Evolutionary conservation across 2,888 invertebrate species (phyloP).

Genomic region (Leucophenga montana): DNA sequence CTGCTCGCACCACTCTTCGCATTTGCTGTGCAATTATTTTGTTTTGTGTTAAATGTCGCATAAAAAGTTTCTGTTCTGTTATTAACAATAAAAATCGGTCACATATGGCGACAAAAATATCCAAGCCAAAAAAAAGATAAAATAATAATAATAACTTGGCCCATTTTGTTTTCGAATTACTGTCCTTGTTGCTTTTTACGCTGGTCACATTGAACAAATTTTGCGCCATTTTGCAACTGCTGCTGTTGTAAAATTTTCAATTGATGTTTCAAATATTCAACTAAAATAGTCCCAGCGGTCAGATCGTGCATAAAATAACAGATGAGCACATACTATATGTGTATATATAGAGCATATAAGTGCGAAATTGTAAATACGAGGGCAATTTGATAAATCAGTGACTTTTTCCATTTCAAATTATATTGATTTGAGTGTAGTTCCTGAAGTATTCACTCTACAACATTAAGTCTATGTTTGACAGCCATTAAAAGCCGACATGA

Average conservation of each 20-base stretch:
- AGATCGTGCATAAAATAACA: constrained; percentile 32
- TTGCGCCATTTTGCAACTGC: background rate
- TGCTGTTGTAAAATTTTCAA: constrained; percentile 9
- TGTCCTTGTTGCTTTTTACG: background rate
- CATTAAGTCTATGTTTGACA: too few relatives aligned
- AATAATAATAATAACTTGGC: constrained; percentile 3
- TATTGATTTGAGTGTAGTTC: too few relatives aligned
- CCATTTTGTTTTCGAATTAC: background rate
- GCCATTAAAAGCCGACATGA: too few relatives aligned
- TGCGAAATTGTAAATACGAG: background rate
- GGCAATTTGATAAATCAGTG: too few relatives aligned
- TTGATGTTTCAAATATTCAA: constrained; percentile 17
- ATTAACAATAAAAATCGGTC: constrained; percentile 60
- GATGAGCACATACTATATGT: constrained; percentile 7
- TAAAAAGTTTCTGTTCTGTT: constrained; percentile 14
- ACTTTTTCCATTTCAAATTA: too few relatives aligned
- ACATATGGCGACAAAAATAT: constrained; percentile 57
- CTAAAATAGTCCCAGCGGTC: constrained; percentile 33
- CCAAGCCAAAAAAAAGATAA: constrained; percentile 26
- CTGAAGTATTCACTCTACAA: too few relatives aligned
- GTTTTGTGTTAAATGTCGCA: constrained; percentile 17
- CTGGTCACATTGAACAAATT: too few relatives aligned
- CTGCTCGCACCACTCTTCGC: too few relatives aligned
- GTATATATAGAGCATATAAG: background rate
- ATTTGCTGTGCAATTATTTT: constrained; percentile 7